These are phyloP conservation scores for Phoxinus dragarum DNA, from an alignment of 2,797 vertebrate genomes.

Conservation along the genomic window DNA sequence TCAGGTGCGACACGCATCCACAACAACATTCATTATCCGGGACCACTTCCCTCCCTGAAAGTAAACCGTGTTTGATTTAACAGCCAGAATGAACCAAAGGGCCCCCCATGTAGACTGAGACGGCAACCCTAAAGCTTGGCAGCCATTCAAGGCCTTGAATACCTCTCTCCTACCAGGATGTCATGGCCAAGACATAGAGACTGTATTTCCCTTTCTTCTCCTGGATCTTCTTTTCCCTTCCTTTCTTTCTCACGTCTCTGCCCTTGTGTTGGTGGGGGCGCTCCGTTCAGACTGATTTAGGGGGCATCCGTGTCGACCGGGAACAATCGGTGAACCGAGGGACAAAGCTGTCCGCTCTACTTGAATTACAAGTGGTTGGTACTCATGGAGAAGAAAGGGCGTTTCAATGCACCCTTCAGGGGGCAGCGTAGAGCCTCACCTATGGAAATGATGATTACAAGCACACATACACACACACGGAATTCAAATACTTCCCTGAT, in stretches of 20 bases:
- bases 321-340: slow-evolving; percentile 62
- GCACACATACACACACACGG: slow-evolving; percentile 29
- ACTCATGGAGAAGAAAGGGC: slow-evolving; percentile 73
- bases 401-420: slow-evolving; percentile 74
- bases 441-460: slow-evolving; percentile 55
- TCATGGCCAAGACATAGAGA: slow-evolving; percentile 64
- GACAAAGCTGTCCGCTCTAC: slow-evolving; percentile 68
- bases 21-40: slow-evolving; percentile 47
- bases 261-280: slow-evolving; percentile 59
- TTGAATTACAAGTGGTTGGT: slow-evolving; percentile 77
- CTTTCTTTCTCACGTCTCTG: slow-evolving; percentile 60
- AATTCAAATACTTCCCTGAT: slow-evolving; percentile 28
- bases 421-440: slow-evolving; percentile 69
- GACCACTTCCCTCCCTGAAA: slow-evolving; percentile 41
- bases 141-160: slow-evolving; percentile 62
- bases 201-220: slow-evolving; percentile 62
- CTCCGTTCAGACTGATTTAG: slow-evolving; percentile 56
- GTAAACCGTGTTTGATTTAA: slow-evolving; percentile 53
- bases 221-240: slow-evolving; percentile 57
- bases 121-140: slow-evolving; percentile 62
- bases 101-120: slow-evolving; percentile 58
- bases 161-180: slow-evolving; percentile 61
- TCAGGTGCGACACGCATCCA: slow-evolving; percentile 58
- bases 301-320: slow-evolving; percentile 58
- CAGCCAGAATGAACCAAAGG: slow-evolving; percentile 54